Conservation (phyloP, 1,140 invertebrate species). For the Fopius arisanus region DNA sequence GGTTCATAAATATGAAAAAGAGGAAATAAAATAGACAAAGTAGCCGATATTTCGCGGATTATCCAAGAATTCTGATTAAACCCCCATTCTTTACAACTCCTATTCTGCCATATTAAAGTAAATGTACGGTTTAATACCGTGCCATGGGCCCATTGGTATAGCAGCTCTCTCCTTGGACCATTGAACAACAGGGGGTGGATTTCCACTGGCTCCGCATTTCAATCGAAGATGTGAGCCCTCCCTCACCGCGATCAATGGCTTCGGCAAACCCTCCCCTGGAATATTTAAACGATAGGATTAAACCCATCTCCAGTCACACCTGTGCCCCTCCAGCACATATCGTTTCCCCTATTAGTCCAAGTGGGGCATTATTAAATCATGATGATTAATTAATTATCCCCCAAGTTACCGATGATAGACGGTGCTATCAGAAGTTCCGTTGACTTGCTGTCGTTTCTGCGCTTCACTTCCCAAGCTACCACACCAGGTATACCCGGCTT, state of each 20-base stretch:
- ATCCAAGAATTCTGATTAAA: too few relatives aligned
- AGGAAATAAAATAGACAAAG: too few relatives aligned
- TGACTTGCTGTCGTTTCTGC: constrained; percentile 68
- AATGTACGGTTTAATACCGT: constrained; percentile 59
- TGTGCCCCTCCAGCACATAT: not conserved
- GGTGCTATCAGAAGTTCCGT: constrained; percentile 80
- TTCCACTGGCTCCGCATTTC: constrained; percentile 78
- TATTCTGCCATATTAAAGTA: not conserved
- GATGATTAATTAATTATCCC: not conserved
- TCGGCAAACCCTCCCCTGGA: constrained; percentile 44
- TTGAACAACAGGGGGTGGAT: constrained; percentile 76
- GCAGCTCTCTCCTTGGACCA: constrained; percentile 78
- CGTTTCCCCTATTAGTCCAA: not conserved
- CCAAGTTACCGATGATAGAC: constrained; percentile 71
- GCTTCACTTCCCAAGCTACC: constrained; percentile 72
- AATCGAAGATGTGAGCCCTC: constrained; percentile 80
- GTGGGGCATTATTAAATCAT: not conserved
- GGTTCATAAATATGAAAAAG: too few relatives aligned
- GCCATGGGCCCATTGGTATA: constrained; percentile 71
- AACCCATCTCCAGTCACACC: constrained; percentile 13
- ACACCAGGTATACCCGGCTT: constrained; percentile 77
- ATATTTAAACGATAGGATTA: constrained; percentile 12
- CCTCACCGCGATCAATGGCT: constrained; percentile 68
- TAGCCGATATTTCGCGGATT: too few relatives aligned
- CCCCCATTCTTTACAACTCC: not conserved